These are phyloP conservation scores for Alectura lathami DNA, from an alignment of 2,113 vertebrate species.

Conservation along the genomic window DNA sequence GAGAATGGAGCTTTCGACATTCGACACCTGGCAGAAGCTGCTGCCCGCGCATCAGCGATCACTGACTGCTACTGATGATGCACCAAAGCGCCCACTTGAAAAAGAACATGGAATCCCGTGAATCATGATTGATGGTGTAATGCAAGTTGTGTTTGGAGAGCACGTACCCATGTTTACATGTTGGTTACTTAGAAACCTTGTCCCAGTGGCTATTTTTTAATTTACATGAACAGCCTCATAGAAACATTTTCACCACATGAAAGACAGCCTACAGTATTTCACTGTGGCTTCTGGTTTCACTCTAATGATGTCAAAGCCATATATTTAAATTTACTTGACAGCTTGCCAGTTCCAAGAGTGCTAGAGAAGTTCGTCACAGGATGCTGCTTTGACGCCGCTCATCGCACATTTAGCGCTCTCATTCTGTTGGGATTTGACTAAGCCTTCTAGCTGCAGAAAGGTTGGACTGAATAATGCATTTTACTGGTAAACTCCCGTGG, in stretches of 20 bases:
- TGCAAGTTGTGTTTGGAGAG: not conserved
- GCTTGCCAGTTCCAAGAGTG: not conserved
- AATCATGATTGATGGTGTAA: not conserved
- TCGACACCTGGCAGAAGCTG: not conserved
- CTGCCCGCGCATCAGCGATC: not conserved
- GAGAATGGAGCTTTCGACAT: not conserved
- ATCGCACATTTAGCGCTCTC: not conserved
- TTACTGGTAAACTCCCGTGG: not conserved
- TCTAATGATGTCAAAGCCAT: not conserved
- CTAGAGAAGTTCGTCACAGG: slow-evolving; percentile 16
- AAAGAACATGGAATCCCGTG: not conserved
- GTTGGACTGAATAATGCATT: not conserved
- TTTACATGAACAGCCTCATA: not conserved
- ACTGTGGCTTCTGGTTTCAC: not conserved
- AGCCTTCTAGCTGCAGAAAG: not conserved
- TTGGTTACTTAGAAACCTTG: slow-evolving; percentile 5
- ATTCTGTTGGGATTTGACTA: not conserved
- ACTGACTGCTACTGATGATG: not conserved
- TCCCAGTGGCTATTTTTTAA: not conserved
- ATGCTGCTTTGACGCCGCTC: slow-evolving; percentile 14
- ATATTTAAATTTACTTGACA: not conserved
- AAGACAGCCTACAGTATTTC: not conserved
- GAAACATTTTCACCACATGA: not conserved
- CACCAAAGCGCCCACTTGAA: not conserved
- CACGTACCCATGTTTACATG: not conserved